These are phyloP conservation scores for Ernsta delagoae DNA, from an alignment of 2,888 invertebrate species.

Conservation along the genomic window DNA sequence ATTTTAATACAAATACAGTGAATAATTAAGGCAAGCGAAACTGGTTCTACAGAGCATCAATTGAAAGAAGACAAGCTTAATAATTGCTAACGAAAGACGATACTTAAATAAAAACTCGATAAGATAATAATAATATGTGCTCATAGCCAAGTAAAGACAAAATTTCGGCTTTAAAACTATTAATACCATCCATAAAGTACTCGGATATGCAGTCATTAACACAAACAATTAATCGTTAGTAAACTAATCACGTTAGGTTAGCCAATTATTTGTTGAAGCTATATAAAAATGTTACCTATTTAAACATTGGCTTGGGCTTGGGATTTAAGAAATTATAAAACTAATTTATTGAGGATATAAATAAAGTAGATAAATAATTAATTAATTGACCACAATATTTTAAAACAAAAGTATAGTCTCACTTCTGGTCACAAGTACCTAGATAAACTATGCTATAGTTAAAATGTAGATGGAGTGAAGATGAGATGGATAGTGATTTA, in stretches of 20 bases:
- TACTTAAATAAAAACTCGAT: constrained; percentile 23
- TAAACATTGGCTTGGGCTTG: too few species aligned
- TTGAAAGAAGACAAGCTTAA: constrained; percentile 34
- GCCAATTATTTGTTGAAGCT: too few species aligned
- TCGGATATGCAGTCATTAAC: not conserved
- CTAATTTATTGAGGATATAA: too few species aligned
- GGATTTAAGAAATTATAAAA: too few species aligned
- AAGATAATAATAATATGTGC: constrained; percentile 2
- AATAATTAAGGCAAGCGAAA: constrained; percentile 40
- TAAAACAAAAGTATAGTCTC: too few species aligned
- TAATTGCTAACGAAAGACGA: constrained; percentile 28
- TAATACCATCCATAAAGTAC: constrained; percentile 4
- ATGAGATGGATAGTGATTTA: not conserved
- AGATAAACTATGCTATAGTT: too few species aligned
- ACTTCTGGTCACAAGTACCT: too few species aligned
- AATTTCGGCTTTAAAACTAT: constrained; percentile 10
- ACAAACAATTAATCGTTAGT: not conserved
- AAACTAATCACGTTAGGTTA: too few species aligned
- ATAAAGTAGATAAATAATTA: too few species aligned
- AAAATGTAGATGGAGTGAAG: too few species aligned
- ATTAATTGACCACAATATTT: too few species aligned
- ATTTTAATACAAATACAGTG: constrained; percentile 33
- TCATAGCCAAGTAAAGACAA: constrained; percentile 10
- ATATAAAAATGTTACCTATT: too few species aligned
- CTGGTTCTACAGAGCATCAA: constrained; percentile 39